A percentile compares a stretch with the other conserved stretches of the same genome.
Conservation (phyloP, 2,888 invertebrate genomes). For the Lathronympha strigana region DNA sequence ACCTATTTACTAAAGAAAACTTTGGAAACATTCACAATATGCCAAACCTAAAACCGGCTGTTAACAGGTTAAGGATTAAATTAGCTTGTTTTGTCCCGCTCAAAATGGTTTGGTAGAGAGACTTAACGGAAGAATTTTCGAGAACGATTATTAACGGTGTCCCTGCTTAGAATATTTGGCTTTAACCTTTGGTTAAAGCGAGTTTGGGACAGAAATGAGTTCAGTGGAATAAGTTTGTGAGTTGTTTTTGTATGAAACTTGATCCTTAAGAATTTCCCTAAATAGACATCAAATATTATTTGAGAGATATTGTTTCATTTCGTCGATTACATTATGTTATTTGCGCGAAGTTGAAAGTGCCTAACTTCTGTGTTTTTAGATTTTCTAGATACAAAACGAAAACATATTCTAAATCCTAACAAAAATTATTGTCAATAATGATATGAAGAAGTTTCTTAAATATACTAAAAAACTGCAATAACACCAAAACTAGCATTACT, state of each 20-base stretch:
- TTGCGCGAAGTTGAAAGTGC: too few species aligned
- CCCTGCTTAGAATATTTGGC: not conserved
- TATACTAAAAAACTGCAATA: too few species aligned
- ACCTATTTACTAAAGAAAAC: constrained; percentile 13
- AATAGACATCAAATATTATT: not conserved
- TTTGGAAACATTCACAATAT: not conserved
- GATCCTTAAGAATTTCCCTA: not conserved
- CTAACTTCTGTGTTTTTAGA: too few species aligned
- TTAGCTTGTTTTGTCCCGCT: not conserved
- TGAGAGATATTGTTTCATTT: too few species aligned
- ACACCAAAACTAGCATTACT: too few species aligned
- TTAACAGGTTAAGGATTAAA: not conserved
- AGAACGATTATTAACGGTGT: not conserved
- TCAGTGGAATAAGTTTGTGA: not conserved
- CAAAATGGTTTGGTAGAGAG: not conserved
- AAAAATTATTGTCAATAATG: too few species aligned
- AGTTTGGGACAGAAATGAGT: constrained; percentile 19
- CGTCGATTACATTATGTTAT: too few species aligned
- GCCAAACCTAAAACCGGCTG: not conserved
- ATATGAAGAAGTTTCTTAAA: too few species aligned
- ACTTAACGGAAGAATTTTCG: not conserved
- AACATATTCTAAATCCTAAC: not conserved
- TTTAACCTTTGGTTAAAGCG: constrained; percentile 3
- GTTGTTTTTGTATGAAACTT: not conserved
- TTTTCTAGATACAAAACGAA: too few species aligned